These are phyloP conservation scores for Halcyon chelicuti DNA, from an alignment of 2,797 vertebrate genomes.

Conservation along the genomic window DNA sequence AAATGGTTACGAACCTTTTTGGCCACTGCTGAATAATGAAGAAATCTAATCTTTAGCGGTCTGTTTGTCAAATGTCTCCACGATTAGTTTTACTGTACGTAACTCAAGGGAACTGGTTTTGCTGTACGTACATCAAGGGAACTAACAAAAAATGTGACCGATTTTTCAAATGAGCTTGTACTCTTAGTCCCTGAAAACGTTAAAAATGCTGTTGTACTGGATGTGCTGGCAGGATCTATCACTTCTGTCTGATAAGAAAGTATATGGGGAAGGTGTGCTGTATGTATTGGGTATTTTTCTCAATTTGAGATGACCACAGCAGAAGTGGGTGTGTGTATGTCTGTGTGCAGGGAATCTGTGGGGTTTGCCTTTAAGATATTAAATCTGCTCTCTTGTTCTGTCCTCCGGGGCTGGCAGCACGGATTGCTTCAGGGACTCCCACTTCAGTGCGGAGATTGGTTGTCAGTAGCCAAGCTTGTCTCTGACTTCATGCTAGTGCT, in stretches of 20 bases:
- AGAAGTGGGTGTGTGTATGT: not conserved
- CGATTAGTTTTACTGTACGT: not conserved
- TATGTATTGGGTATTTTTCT: not conserved
- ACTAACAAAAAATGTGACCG: not conserved
- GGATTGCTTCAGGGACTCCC: not conserved
- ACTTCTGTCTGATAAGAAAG: not conserved
- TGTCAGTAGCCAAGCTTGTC: not conserved
- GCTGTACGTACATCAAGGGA: not conserved
- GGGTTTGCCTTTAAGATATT: not conserved
- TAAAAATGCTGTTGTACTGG: not conserved
- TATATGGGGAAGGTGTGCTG: not conserved
- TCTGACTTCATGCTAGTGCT: not conserved
- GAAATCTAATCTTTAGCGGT: not conserved
- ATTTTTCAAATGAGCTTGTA: not conserved
- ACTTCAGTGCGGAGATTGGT: not conserved
- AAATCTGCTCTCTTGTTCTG: not conserved
- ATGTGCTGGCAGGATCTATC: not conserved
- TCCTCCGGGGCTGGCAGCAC: not conserved
- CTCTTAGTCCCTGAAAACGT: not conserved
- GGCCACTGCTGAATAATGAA: not conserved
- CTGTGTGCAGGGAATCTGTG: not conserved
- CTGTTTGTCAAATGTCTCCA: not conserved
- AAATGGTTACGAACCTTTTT: not conserved
- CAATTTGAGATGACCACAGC: not conserved
- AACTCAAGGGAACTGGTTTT: not conserved